These are phyloP conservation scores for Machaerirhynchus nigripectus DNA, from an alignment of 2,113 vertebrate species.

Conservation along the genomic window DNA sequence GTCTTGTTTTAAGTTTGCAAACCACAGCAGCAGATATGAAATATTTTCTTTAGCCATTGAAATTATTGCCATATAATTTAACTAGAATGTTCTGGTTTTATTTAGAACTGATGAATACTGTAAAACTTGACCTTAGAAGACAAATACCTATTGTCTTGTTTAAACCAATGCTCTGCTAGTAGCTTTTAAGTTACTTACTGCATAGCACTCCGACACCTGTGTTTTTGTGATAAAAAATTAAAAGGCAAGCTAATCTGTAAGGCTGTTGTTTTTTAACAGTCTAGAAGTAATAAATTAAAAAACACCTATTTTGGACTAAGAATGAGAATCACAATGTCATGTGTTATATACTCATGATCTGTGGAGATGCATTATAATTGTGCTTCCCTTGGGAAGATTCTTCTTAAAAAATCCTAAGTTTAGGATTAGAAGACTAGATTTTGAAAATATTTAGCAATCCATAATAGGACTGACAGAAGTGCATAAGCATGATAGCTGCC, in stretches of 20 bases:
- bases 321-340: neutral
- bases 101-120: slow-evolving; percentile 16
- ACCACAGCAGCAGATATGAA: neutral
- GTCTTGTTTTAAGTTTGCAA: neutral
- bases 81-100: neutral
- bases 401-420: neutral
- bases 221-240: slow-evolving; percentile 4
- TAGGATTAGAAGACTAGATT: neutral
- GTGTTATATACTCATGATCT: neutral
- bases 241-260: neutral
- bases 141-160: slow-evolving; percentile 26
- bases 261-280: neutral
- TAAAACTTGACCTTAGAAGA: neutral
- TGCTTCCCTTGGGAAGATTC: neutral
- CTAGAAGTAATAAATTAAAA: neutral
- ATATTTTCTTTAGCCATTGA: neutral
- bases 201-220: neutral
- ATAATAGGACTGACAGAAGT: neutral
- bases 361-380: neutral
- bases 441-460: neutral
- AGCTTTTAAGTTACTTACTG: slow-evolving; percentile 38
- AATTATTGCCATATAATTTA: neutral
- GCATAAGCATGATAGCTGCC: rapidly evolving
- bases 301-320: neutral
- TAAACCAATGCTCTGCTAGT: neutral